Percentiles rank a stretch among this genome's conserved stretches.
These are phyloP conservation scores for Pterois miles DNA, from an alignment of 2,797 vertebrate genomes.

Conservation along the genomic window DNA sequence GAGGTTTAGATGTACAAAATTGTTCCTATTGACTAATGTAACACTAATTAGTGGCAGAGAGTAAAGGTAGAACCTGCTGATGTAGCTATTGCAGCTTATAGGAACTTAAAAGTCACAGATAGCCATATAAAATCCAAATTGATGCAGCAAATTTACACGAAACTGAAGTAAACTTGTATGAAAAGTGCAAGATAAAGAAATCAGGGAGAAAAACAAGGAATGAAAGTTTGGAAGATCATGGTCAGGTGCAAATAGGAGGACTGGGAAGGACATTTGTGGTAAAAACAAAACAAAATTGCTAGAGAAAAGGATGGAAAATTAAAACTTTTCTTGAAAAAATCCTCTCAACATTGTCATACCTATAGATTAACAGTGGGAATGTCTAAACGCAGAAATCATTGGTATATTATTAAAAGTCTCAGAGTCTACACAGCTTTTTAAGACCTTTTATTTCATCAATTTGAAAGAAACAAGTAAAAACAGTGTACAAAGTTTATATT, in stretches of 20 bases:
- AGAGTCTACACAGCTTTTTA: conserved; percentile 43
- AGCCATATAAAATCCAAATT: neutral
- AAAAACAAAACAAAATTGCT: neutral
- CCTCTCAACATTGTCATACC: neutral
- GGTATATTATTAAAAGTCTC: conserved; percentile 10
- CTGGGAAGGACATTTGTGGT: neutral
- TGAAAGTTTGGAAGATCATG: neutral
- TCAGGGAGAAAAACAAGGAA: neutral
- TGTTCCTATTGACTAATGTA: neutral
- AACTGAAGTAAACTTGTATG: neutral
- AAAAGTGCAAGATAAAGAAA: neutral
- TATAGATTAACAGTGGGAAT: neutral
- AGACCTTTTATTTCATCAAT: conserved; percentile 86
- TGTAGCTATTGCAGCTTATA: neutral
- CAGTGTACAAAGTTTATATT: conserved; percentile 86
- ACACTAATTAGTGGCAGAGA: neutral
- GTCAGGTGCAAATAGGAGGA: neutral
- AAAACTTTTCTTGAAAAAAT: neutral
- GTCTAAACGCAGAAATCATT: neutral
- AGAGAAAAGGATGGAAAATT: neutral
- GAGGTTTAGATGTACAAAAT: conserved; percentile 27
- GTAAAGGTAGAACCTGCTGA: neutral
- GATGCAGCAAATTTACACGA: neutral
- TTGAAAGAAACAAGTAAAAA: conserved; percentile 84
- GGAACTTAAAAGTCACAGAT: neutral